Base-by-base conservation (phyloP, 2,797 vertebrate genomes). In the Melanotaenia trifasciata region DNA sequence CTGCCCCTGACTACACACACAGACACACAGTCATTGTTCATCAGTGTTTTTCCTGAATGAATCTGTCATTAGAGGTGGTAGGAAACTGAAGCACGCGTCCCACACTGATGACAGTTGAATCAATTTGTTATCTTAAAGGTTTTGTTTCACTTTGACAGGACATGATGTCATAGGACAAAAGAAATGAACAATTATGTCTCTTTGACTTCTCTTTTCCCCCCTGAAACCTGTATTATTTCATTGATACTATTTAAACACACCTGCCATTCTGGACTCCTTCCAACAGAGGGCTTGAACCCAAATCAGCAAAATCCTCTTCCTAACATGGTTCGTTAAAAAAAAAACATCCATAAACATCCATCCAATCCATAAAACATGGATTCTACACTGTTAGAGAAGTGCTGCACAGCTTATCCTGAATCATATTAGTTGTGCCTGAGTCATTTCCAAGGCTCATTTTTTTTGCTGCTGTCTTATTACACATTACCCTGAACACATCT, bases 41-140 rank as follows among this genome's bases (percentile, higher is more conserved):
- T 62, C 78, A 28, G 45, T 79, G 61, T 82, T 74, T 76, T 70
- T 58, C 58, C 64, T 70, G 47, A 76, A 78, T 81, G 58, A 86
- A 80, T 84, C 67, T 73, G 74, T 90, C 82, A 89, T 83, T 84
- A 70, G 70, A 81, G 73, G 63, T 50, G 45, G 72, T 62, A 60
- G 60, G 84, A 83, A 78, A 84, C 77, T 68, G 72, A 83, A 76
- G 72, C 67, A 38, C 58, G 45, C 30, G 66, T 83, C 73, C 72
- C 72, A 70, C 71, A 82, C 63, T 61, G 59, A 78, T 88, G 78
- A 88, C 74, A 38, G 64, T 84, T 84, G 78, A 81, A 70, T 85
- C 78, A 76, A 70, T 86, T 89, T 90, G 78, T 89, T 92, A 81
- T 90, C 70, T 84, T 90, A 83, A 87, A 84, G 85, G 88, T 92